Percentiles rank a stretch among this genome's conserved stretches.
Evolutionary conservation across 2,797 vertebrate genomes (phyloP).

Genomic region (Steatocranus sp.): DNA sequence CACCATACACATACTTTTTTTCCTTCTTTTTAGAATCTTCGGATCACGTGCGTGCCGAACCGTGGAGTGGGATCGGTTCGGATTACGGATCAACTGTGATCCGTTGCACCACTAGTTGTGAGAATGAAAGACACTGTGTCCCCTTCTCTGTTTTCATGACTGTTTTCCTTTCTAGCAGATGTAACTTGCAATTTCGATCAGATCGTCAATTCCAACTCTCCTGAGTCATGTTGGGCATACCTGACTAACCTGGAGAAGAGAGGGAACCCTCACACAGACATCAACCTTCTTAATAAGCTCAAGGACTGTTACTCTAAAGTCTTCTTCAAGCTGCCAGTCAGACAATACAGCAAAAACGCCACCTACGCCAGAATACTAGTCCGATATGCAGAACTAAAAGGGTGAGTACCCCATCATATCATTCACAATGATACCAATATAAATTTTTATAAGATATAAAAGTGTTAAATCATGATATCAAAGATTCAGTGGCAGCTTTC

Average conservation of each 20-base stretch:
- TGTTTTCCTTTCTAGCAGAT: slow-evolving; percentile 65
- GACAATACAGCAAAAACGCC: slow-evolving; percentile 83
- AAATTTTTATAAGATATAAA: not conserved
- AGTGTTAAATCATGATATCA: not conserved
- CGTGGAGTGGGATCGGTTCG: too few relatives aligned
- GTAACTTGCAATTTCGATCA: slow-evolving; percentile 84
- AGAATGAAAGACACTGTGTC: not conserved
- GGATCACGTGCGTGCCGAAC: too few relatives aligned
- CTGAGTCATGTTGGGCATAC: slow-evolving; percentile 85
- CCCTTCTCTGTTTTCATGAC: not conserved
- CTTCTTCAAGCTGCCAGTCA: slow-evolving; percentile 82
- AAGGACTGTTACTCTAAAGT: slow-evolving; percentile 87
- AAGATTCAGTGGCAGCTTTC: not conserved
- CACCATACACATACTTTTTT: too few relatives aligned
- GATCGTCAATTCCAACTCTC: slow-evolving; percentile 81
- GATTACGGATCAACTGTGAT: too few relatives aligned
- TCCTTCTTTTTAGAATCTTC: too few relatives aligned
- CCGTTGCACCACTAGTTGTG: too few relatives aligned
- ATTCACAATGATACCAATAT: not conserved
- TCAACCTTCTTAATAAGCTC: slow-evolving; percentile 79
- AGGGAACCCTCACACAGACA: slow-evolving; percentile 79
- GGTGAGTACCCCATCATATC: slow-evolving; percentile 64
- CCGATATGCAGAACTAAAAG: slow-evolving; percentile 92
- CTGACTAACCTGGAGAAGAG: slow-evolving; percentile 85
- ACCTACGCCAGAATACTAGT: slow-evolving; percentile 91